Conservation (phyloP, 2,888 invertebrate species). For the Eledona agricola region DNA sequence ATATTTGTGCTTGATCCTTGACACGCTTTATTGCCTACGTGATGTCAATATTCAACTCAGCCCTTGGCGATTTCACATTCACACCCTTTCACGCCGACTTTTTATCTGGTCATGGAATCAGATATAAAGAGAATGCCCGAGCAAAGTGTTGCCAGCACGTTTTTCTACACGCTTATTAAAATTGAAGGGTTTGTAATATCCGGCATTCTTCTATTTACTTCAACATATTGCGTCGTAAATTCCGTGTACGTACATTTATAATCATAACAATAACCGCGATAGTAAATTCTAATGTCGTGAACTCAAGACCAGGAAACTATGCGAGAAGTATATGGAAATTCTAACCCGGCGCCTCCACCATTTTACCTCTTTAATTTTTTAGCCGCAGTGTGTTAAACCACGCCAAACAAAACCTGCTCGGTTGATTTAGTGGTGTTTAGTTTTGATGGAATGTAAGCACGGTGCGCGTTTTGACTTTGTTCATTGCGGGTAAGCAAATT, state of each 20-base stretch:
- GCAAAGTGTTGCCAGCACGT: neutral
- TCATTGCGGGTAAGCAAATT: neutral
- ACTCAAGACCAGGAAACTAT: conserved; percentile 4
- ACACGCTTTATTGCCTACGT: conserved; percentile 59
- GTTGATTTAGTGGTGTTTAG: no score
- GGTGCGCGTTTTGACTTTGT: no score
- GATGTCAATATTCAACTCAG: conserved; percentile 55
- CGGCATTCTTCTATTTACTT: no score
- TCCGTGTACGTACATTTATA: conserved; percentile 14
- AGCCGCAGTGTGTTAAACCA: no score
- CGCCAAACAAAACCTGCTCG: no score
- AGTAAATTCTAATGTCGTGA: conserved; percentile 1
- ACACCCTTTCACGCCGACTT: conserved; percentile 34
- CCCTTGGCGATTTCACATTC: conserved; percentile 45
- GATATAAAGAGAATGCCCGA: conserved; percentile 4
- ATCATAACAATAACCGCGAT: conserved; percentile 14
- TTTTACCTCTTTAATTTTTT: no score
- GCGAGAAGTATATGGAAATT: conserved; percentile 2
- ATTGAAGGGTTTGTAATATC: no score
- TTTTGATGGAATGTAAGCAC: no score
- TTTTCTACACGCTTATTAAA: no score
- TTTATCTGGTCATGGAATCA: conserved; percentile 21
- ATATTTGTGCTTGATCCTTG: conserved; percentile 55
- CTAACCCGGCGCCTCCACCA: neutral
- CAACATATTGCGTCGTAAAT: conserved; percentile 11